phyloP scores from a whole-genome alignment of 2,888 invertebrate species.

The Catotricha subobsoleta region DNA sequence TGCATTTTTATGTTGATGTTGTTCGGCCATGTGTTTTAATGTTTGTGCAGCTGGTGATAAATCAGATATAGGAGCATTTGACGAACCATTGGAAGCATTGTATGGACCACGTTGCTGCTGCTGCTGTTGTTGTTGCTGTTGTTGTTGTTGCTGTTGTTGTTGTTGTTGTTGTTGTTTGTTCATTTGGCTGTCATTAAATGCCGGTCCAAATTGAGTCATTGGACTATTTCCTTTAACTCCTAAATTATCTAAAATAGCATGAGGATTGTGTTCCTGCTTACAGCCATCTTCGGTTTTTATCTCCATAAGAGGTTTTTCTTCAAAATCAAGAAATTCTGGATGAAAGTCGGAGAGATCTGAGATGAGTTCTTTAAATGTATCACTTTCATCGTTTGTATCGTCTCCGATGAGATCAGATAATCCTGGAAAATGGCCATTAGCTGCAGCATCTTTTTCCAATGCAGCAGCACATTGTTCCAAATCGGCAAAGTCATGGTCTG shows the following conservation, averaged over 20 bases:
- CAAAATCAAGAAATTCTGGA: conserved; percentile 73
- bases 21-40: conserved; percentile 91
- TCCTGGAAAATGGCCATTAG: conserved; percentile 55
- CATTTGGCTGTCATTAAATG: conserved; percentile 9
- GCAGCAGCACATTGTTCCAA: conserved; percentile 70
- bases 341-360: conserved; percentile 69
- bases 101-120: conserved; percentile 12
- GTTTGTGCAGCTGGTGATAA: conserved; percentile 88
- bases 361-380: conserved; percentile 70
- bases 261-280: conserved; percentile 27
- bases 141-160: conserved; percentile 17
- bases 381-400: conserved; percentile 62
- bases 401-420: conserved; percentile 69
- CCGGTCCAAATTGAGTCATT: neutral
- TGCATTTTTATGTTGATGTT: conserved; percentile 62
- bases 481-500: conserved; percentile 74
- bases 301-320: conserved; percentile 32
- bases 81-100: conserved; percentile 14
- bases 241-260: conserved; percentile 14
- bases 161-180: conserved; percentile 13
- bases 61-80: conserved; percentile 37
- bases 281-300: conserved; percentile 30
- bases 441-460: conserved; percentile 64
- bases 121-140: conserved; percentile 14
- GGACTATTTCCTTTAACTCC: conserved; percentile 21